These are phyloP conservation scores for Drosophila yooni DNA, from an alignment of 2,888 invertebrate species.

Conservation along the genomic window DNA sequence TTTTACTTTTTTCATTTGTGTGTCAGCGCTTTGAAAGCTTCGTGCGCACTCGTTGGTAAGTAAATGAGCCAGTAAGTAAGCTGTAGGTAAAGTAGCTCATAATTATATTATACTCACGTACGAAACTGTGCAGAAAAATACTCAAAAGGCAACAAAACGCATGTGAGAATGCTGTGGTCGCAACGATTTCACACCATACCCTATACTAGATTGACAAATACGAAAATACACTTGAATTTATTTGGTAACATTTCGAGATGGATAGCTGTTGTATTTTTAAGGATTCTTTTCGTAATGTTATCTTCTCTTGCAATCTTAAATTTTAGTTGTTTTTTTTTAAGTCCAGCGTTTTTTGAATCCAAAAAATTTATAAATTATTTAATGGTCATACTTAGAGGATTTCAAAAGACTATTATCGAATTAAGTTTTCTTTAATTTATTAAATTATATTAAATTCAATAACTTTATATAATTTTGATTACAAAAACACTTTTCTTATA, in stretches of 20 bases:
- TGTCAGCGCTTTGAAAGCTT: conserved; percentile 52
- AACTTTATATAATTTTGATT: background rate
- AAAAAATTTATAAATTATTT: background rate
- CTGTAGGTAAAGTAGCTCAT: conserved; percentile 72
- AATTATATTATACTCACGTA: conserved; percentile 79
- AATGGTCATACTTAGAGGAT: background rate
- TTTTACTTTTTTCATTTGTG: conserved; percentile 35
- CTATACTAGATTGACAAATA: conserved; percentile 1
- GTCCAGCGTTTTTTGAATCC: background rate
- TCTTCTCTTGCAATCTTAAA: background rate
- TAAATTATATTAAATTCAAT: background rate
- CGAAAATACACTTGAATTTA: background rate
- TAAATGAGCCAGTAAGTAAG: conserved; percentile 68
- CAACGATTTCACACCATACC: conserved; percentile 25
- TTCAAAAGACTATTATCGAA: rapidly evolving
- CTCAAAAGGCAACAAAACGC: conserved; percentile 44
- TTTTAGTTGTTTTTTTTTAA: background rate
- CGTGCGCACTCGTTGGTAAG: conserved; percentile 35
- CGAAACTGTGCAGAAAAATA: conserved; percentile 71
- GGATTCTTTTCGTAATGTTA: background rate
- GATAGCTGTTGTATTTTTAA: background rate
- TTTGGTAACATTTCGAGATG: background rate
- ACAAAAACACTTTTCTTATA: background rate
- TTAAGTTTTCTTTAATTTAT: background rate
- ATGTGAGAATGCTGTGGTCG: conserved; percentile 14